Evolutionary conservation across 2,113 vertebrate species (phyloP), one percentile per base, ranked within the genome.

Genomic region (Crotalus horridus): DNA sequence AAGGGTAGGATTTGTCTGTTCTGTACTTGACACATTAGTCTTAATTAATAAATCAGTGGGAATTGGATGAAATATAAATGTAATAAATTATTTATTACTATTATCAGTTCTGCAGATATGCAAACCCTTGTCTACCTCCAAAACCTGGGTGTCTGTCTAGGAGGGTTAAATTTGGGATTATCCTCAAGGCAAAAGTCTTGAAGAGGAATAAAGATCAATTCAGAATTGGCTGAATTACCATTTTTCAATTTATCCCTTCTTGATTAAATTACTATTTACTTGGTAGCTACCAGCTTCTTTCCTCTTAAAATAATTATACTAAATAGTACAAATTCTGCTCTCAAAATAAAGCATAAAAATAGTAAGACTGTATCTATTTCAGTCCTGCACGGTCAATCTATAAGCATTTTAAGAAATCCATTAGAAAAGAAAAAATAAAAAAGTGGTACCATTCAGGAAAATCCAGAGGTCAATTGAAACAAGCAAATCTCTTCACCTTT

Each of bases 391-490:
- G 46, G 61, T 64, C 61, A 53, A n/a, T 92, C 29, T 29, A 20
- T 85, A 12, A 61, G 29, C 56, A 39, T 88, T 39, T n/a, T 54
- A 54, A 92, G 29, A 29, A 33, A 86, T 85, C 58, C 1, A 20
- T n/a, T 39, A 26, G 59, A 17, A 46, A 64, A 39, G 3, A 29
- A 26, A 39, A 21, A 87, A 87, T 4, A 29, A 90, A 64, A 33
- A 48, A 74, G 48, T 17, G 6, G 15, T 85, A 46, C 29, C 88
- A 2, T 21, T 94, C 23, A 93, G 89, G 90, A 85, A 17, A 43
- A 90, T 61, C 33, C 54, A 92, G 54, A 89, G 91, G 46, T 85
- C 69, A 56, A 86, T 86, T 85, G 46, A 86, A 93, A 90, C 21
- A 74, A 91, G 55, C 90, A 48, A 33, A 89, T 90, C 51, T 20